Evolutionary conservation across 1,140 invertebrate species (phyloP), one percentile per base, ranked within the genome.

Genomic region (Steinernema feltiae): DNA sequence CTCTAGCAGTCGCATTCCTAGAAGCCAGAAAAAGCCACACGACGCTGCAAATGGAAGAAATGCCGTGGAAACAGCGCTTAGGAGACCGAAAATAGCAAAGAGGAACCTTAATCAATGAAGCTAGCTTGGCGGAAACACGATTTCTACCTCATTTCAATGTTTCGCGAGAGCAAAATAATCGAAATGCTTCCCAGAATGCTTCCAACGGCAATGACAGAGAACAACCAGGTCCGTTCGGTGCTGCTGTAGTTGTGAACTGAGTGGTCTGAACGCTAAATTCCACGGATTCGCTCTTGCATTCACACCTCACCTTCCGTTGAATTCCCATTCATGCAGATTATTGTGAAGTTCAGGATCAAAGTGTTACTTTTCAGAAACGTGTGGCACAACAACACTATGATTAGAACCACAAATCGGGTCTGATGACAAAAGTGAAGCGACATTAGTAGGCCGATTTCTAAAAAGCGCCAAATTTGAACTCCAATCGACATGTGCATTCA

Each of bases 341-440:
- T 63, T 3, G 53, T 63, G 53, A 63, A 63, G 24, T 63, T 63
- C 53, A 63, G 24, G 12, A 27, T 21, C 7, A 63, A 21, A 12
- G 53, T 63, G 53, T 63, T 63, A 21, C 53, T 63, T 63, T 63
- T 63, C 7, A 63, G 53, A 27, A 63, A 63, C 53, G 53, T 63
- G 24, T 63, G 53, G 53, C 53, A 63, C 24, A 63, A 27, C 53
- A 63, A 63, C 7, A 21, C 53, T 21, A 27, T 3, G 24, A 63
- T 15, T 12, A 63, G 53, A 63, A 63, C 53, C 2, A 63, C 12
- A 63, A 63, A 63, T 27, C 53, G 12, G 2, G 53, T 63, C 3
- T 63, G 53, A 63, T 63, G 7, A n/a, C 53, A 15, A 27, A 63
- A 63, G 24, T 63, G n/a, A 46, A 46, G n/a, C n/a, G n/a, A n/a